A percentile compares a stretch with the other conserved stretches of the same genome.
phyloP scores from a whole-genome alignment of 2,797 vertebrate genomes.

The Presbytis comata region DNA sequence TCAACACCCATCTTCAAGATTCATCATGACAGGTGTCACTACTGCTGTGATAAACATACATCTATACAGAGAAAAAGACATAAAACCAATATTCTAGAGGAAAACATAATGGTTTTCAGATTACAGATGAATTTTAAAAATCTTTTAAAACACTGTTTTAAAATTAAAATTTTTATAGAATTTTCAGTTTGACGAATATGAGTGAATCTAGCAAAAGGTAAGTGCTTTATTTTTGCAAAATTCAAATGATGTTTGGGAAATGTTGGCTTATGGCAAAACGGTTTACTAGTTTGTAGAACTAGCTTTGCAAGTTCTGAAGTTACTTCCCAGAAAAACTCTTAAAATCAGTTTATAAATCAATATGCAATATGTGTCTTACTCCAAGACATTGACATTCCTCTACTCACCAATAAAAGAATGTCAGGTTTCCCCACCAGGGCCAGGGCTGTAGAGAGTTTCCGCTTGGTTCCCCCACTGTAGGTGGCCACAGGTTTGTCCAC shows the following conservation, averaged over 20 bases:
- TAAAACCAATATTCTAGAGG: neutral
- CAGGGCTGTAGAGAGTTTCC: constrained; percentile 85
- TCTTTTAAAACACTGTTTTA: neutral
- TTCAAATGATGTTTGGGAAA: neutral
- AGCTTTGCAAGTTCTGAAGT: neutral
- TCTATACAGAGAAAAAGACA: neutral
- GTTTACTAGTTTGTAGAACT: neutral
- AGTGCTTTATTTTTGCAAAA: neutral
- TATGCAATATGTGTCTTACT: too few species aligned
- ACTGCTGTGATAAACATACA: neutral
- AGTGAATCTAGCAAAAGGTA: neutral
- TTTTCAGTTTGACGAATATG: neutral
- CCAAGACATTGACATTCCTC: neutral
- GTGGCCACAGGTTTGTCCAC: constrained; percentile 78
- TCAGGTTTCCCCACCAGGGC: constrained; percentile 84
- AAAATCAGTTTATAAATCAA: neutral
- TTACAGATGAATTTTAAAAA: neutral
- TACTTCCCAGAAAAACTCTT: neutral
- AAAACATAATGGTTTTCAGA: neutral
- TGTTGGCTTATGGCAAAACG: neutral
- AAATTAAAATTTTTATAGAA: neutral
- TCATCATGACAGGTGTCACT: accelerated
- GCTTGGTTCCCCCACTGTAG: constrained; percentile 84
- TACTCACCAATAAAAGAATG: constrained; percentile 84
- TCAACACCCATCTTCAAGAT: neutral